Evolutionary conservation across 23 tunicate species (phyloP).

Genomic region (Phallusia fumigata): DNA sequence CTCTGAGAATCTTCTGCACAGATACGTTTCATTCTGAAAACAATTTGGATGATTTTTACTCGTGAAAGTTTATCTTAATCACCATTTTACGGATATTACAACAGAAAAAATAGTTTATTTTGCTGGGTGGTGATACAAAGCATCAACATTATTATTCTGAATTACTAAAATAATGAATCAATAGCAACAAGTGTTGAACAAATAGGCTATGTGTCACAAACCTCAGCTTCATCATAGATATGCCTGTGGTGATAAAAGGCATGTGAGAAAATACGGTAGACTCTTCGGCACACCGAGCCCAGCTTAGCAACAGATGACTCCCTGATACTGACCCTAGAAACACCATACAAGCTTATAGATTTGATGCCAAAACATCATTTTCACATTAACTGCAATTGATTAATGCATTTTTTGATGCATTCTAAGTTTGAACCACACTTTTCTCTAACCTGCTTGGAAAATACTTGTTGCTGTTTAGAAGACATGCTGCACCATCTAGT

Average conservation of each 20-base stretch:
- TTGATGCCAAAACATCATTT: no score
- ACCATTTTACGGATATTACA: no score
- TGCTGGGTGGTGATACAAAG: no score
- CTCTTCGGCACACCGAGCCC: conserved; percentile 94
- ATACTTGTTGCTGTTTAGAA: conserved; percentile 95
- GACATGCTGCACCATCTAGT: conserved; percentile 96
- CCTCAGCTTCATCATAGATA: conserved; percentile 93
- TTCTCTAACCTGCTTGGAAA: conserved; percentile 85
- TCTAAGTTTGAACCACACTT: no score
- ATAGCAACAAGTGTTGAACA: no score
- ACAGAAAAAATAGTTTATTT: no score
- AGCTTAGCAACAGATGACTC: conserved; percentile 93
- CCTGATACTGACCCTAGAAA: conserved; percentile 79
- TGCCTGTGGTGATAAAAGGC: conserved; percentile 95
- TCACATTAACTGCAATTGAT: no score
- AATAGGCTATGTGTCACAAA: no score
- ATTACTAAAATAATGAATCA: no score
- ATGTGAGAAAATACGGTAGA: conserved; percentile 95
- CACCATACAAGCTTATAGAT: neutral
- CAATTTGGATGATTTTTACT: neutral
- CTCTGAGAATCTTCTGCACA: conserved; percentile 86
- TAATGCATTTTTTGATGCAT: no score
- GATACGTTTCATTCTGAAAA: conserved; percentile 75
- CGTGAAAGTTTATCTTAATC: no score
- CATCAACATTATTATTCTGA: no score